Percentiles rank a stretch among this genome's conserved stretches.
Evolutionary conservation across 2,888 invertebrate species (phyloP).

Genomic region (Macropis europaea): DNA sequence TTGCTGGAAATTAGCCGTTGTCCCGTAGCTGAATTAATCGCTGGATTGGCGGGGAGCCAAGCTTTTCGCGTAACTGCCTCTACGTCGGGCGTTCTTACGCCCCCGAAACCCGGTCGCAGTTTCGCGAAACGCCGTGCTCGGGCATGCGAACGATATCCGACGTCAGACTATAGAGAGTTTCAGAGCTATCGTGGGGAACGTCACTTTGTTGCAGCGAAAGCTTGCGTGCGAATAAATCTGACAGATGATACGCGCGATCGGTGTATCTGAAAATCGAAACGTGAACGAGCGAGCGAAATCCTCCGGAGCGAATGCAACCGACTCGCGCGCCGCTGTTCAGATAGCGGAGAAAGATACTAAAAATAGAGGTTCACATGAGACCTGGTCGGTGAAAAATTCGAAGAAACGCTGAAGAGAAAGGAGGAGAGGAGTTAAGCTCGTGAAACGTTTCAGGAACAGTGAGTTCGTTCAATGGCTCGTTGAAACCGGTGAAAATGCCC

Average conservation of each 20-base stretch:
- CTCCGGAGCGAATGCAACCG: neutral
- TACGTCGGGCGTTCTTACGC: neutral
- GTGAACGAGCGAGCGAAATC: neutral
- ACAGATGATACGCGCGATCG: neutral
- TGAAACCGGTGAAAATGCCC: no score
- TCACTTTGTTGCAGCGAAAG: neutral
- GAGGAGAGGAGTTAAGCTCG: neutral
- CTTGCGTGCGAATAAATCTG: neutral
- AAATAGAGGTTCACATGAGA: neutral
- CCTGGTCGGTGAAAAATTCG: neutral
- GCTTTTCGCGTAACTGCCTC: neutral
- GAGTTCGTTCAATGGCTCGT: no score
- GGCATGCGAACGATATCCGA: no score
- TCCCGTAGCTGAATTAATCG: slow-evolving; percentile 53
- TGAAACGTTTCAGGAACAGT: neutral
- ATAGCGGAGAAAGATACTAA: neutral
- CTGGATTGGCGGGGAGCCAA: slow-evolving; percentile 35
- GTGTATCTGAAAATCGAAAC: slow-evolving; percentile 1
- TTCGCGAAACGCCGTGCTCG: neutral
- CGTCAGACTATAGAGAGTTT: no score
- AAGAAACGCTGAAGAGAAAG: neutral
- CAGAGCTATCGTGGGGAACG: no score
- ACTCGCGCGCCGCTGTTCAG: no score
- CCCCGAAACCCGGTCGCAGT: no score
- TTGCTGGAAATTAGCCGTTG: slow-evolving; percentile 40